Evolutionary conservation across 2,113 vertebrate species (phyloP).

Genomic region (Muntiacus reevesi): DNA sequence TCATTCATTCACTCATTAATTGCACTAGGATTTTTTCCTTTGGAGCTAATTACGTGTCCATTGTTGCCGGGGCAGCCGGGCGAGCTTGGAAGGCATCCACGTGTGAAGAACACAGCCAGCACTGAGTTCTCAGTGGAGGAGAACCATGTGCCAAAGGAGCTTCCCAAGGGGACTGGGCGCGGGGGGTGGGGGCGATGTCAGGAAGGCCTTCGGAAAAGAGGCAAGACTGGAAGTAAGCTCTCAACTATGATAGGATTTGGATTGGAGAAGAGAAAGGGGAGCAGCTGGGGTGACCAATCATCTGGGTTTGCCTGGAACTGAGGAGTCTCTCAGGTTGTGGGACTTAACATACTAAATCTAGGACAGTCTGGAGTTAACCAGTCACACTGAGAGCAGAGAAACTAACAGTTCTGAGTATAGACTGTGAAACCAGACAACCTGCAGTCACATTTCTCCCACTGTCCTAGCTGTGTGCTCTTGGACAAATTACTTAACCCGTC

Average conservation of each 20-base stretch:
- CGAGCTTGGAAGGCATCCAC: neutral
- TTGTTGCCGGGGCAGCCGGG: neutral
- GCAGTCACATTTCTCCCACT: neutral
- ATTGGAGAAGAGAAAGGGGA: neutral
- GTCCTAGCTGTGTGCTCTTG: neutral
- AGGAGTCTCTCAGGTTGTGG: neutral
- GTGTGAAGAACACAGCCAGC: neutral
- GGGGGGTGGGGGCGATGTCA: fast-evolving
- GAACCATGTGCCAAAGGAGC: neutral
- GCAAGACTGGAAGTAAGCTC: neutral
- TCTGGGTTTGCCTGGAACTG: neutral
- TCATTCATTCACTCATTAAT: conserved; percentile 6
- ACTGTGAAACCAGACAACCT: neutral
- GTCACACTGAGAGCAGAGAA: neutral
- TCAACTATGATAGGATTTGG: neutral
- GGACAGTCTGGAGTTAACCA: neutral
- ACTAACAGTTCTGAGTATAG: neutral
- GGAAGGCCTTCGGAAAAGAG: neutral
- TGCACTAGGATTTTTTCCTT: neutral
- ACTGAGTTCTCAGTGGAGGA: neutral
- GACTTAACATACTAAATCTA: neutral
- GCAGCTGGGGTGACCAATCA: neutral
- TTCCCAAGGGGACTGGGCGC: too few relatives aligned
- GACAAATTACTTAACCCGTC: neutral
- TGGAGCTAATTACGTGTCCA: neutral